Evolutionary conservation across 2,113 vertebrate species (phyloP).

Genomic region (Ammodytes marinus): DNA sequence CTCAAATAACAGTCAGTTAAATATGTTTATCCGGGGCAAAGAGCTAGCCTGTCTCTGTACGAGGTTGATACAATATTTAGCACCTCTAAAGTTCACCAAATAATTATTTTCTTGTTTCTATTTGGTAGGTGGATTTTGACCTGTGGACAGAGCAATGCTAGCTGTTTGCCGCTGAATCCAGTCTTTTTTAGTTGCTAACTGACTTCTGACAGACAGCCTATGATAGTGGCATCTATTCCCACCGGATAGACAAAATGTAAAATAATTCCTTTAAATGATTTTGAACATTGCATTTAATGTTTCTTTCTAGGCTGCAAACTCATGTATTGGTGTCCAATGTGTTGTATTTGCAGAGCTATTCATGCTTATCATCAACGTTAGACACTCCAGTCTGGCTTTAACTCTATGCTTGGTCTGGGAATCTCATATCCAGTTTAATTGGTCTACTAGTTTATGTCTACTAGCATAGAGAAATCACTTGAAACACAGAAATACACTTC

Average conservation of each 20-base stretch:
- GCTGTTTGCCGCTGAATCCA: background rate
- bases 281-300: background rate
- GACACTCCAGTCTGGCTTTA: background rate
- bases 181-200: background rate
- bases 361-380: background rate
- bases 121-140: background rate
- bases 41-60: background rate
- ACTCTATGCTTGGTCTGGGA: background rate
- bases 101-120: background rate
- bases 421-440: constrained; percentile 14
- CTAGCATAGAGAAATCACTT: constrained; percentile 15
- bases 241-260: background rate
- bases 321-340: background rate
- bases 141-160: background rate
- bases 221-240: background rate
- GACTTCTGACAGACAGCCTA: background rate
- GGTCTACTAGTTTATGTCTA: background rate
- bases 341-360: constrained; percentile 5
- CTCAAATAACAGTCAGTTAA: no score
- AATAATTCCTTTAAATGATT: background rate
- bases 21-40: background rate
- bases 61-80: background rate
- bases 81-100: background rate
- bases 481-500: constrained; percentile 14
- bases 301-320: background rate